Conservation (phyloP, 1,140 invertebrate species). For the Parasteatoda tepidariorum region DNA sequence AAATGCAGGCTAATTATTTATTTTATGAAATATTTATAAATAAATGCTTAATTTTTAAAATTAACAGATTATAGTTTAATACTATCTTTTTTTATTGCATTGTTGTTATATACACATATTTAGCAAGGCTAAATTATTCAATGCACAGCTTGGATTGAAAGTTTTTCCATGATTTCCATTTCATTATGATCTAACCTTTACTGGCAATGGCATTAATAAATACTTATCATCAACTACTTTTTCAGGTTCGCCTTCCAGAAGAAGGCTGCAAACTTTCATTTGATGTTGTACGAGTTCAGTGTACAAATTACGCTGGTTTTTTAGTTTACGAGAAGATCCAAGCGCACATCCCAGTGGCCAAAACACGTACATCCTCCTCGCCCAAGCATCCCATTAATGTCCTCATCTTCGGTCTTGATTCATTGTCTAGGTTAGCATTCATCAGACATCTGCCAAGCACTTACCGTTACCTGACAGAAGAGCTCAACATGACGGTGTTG, state of each 20-base stretch:
- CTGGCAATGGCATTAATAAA: too few relatives aligned
- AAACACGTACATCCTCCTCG: neutral
- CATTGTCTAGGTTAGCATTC: slow-evolving; percentile 64
- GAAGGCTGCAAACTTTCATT: neutral
- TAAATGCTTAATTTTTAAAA: too few relatives aligned
- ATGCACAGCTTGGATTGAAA: too few relatives aligned
- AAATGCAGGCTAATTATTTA: too few relatives aligned
- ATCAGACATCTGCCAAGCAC: slow-evolving; percentile 65
- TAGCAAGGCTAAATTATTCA: too few relatives aligned
- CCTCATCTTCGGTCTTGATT: slow-evolving; percentile 65
- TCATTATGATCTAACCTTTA: too few relatives aligned
- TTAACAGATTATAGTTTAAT: too few relatives aligned
- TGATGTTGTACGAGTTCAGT: slow-evolving; percentile 5
- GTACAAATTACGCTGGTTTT: slow-evolving; percentile 46
- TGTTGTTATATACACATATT: too few relatives aligned
- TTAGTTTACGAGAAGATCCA: slow-evolving; percentile 54
- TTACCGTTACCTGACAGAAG: slow-evolving; percentile 79
- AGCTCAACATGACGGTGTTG: slow-evolving; percentile 77
- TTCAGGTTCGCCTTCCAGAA: neutral
- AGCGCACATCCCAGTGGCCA: neutral
- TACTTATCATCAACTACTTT: too few relatives aligned
- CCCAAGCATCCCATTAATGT: slow-evolving; percentile 53
- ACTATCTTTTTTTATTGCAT: too few relatives aligned
- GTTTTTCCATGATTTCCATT: too few relatives aligned
- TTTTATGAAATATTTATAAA: too few relatives aligned